Evolutionary conservation across 2,888 invertebrate species (phyloP), one percentile per base, ranked within the genome.

Genomic region (Stenichneumon culpator): DNA sequence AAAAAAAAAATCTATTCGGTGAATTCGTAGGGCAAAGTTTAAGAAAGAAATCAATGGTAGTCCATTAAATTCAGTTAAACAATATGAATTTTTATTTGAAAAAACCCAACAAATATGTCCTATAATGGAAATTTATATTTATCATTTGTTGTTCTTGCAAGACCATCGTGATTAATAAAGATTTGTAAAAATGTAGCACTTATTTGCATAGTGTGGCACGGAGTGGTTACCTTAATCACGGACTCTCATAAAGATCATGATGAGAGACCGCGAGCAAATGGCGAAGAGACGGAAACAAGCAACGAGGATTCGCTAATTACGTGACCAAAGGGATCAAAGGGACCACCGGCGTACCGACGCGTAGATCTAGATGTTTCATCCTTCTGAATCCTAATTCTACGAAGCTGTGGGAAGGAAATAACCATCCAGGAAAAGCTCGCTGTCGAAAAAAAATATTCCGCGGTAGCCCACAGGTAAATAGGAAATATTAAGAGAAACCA

Each of bases 351-450:
- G 0, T 22, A 25, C 25, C 2, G 25, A 57, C 3, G 3, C 22
- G 22, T 57, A 1, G 0, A 9, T 22, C 22, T 7, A 60, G 25
- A 44, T 25, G n/a, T 60, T 25, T 73, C n/a, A 60, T 54, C 68
- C 39, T 68, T 36, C 44, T 39, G 52, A 14, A 39, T 68, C 19
- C 22, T n/a, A 67, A 77, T 68, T 68, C 44, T 39, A 77, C 39
- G 28, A 39, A 25, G 60, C 16, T 44, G 73, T 4, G 44, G 0
- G 22, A 54, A 19, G 54, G 4, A 72, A 22, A 5, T 54, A 3
- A 39, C 3, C 32, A 14, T 16, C 16, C 3, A 16, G 39, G 44
- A 16, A 47, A 14, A 16, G 7, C 4, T 57, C 25, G 11, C 3
- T 57, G 44, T 25, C 14, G 19, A 7, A n/a, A 52, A 19, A 19